Conservation (phyloP, 2,888 invertebrate genomes). For the Zelleria hepariella region DNA sequence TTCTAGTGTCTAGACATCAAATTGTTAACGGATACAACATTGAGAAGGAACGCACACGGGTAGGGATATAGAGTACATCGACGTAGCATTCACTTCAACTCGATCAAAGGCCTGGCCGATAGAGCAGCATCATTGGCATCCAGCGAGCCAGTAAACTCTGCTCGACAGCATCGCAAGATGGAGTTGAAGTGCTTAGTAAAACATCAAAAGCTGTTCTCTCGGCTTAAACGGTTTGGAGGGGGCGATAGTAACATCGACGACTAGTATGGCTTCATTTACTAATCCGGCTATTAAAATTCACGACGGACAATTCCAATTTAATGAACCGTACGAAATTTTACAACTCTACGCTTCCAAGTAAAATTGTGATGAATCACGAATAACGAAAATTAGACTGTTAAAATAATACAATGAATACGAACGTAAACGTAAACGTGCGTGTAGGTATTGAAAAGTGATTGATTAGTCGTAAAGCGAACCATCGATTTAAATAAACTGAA, state of each 20-base stretch:
- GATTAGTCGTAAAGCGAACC: constrained; percentile 53
- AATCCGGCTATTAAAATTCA: constrained; percentile 3
- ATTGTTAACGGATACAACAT: constrained; percentile 35
- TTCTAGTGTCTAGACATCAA: not conserved
- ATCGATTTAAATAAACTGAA: constrained; percentile 51
- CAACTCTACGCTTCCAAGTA: constrained; percentile 52
- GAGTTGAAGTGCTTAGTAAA: constrained; percentile 32
- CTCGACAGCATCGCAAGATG: constrained; percentile 9
- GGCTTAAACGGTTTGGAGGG: constrained; percentile 52
- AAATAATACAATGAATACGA: constrained; percentile 26
- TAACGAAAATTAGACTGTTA: constrained; percentile 34
- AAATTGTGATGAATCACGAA: constrained; percentile 41
- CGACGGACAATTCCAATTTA: not conserved
- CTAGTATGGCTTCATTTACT: constrained; percentile 18
- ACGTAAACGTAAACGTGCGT: constrained; percentile 46
- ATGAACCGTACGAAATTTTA: constrained; percentile 33
- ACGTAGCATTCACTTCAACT: constrained; percentile 9
- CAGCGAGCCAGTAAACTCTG: not conserved
- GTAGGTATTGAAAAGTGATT: constrained; percentile 38
- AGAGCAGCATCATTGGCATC: not conserved
- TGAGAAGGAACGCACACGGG: constrained; percentile 20
- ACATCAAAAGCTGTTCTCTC: constrained; percentile 40
- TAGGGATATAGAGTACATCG: constrained; percentile 21
- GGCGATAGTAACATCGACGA: constrained; percentile 65
- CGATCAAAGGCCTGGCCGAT: not conserved